These are phyloP conservation scores for Burhinus oedicnemus DNA, from an alignment of 2,113 vertebrate genomes.

Conservation along the genomic window DNA sequence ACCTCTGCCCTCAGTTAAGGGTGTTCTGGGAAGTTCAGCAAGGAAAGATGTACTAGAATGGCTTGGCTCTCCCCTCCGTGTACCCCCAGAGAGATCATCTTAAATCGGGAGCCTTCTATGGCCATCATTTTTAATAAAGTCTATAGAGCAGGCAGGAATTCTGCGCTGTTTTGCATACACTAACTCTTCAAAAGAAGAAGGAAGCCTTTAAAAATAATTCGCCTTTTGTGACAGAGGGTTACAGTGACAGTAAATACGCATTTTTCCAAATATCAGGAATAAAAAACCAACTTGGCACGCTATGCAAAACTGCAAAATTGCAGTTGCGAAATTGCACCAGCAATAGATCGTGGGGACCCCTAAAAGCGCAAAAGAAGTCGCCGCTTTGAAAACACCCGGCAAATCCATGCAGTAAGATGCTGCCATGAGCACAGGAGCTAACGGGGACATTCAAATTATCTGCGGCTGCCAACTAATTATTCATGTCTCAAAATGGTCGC, in stretches of 20 bases:
- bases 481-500: background rate
- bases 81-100: background rate
- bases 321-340: background rate
- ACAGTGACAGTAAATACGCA: background rate
- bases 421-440: background rate
- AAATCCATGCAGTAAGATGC: background rate
- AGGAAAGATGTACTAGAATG: background rate
- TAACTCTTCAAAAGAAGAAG: background rate
- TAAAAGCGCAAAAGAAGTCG: background rate
- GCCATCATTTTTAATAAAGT: background rate
- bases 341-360: background rate
- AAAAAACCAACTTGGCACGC: background rate
- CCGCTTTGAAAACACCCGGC: background rate
- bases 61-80: background rate
- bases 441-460: background rate
- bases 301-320: background rate
- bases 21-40: background rate
- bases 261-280: background rate
- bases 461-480: background rate
- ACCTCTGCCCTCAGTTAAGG: background rate
- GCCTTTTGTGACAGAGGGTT: background rate
- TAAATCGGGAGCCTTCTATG: background rate
- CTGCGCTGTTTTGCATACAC: background rate
- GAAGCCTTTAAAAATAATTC: background rate
- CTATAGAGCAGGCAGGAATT: background rate